Base-by-base conservation (phyloP, 2,797 vertebrate genomes). In the Sylvilagus floridanus region DNA sequence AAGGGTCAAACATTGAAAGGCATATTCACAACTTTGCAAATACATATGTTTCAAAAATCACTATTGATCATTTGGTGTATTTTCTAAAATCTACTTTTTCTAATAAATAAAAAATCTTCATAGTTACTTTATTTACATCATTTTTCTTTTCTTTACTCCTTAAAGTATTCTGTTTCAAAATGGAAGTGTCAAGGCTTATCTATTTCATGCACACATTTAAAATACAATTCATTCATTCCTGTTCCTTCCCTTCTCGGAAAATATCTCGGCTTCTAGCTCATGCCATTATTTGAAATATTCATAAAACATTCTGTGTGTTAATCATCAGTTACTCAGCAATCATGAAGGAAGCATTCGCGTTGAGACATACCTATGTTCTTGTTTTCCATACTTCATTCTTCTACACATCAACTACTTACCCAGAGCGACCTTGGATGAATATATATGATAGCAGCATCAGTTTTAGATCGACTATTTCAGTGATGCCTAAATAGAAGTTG, bases 71-170 rank as follows among this genome's bases (percentile, higher is more conserved):
- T 0, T 75, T 86, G 76, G 37, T 75, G 21, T 76, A 65, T 42
- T 95, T 94, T 88, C 84, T 86, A 93, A 93, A 85, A 84, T 75
- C 11, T 69, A 16, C 76, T 60, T 91, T 62, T 60, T 92, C 30
- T 85, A 65, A 9, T 52, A 90, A 82, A 81, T 88, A 62, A 88
- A 83, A 68, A 78, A 37, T 47, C 17, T 66, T 79, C 52, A 8
- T 75, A 66, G 16, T 63, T 90, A 66, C 71, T 73, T 94, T 47
- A 83, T 32, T 93, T 88, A 66, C 28, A 28, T 94, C 4, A 21
- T 30, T 88, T 95, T 95, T 57, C 42, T 60, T 78, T 92, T 68
- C 32, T 17, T 63, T 93, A 79, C 68, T 93, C 62, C 83, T 14
- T n/a, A 13, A 60, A 16, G 37, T 69, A 42, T 68, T 8, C 8